Evolutionary conservation across 2,888 invertebrate genomes (phyloP), one percentile per base, ranked within the genome.

Genomic region (Temnothorax ravouxi): DNA sequence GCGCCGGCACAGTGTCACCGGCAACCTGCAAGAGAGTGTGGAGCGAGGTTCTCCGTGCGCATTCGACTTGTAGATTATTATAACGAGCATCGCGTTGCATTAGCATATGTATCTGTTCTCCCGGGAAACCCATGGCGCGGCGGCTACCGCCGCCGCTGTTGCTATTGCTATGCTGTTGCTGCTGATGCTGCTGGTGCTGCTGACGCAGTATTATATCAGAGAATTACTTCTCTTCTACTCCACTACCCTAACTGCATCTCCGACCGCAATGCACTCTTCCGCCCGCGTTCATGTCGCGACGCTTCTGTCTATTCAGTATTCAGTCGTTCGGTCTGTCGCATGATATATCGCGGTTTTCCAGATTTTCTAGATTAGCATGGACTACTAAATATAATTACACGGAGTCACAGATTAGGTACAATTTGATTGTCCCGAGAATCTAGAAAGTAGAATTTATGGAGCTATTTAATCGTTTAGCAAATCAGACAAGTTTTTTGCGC

Each of bases 41-140:
- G 50, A 84, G 67, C 77, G 84, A 80, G 83, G 80, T 54, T 86
- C 88, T 86, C 88, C 86, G 83, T 89, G 90, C 89, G 90, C 90
- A 91, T 91, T 91, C 90, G 89, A 90, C 89, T 92, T 91, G 91
- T 91, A 93, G 93, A 94, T 94, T 94, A 94, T 94, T 93, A 94
- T 93, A 94, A 93, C 94, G 93, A 93, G 93, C 91, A 91, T 92
- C 91, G 88, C 91, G 91, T 90, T 90, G 89, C 92, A 93, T 94
- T 93, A 93, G 93, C 94, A 93, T 93, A 92, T 93, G 92, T 94
- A 93, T 93, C 93, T 93, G 88, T 86, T 87, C 90, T 84, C 88
- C 84, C 86, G 89, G 92, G 88, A 90, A 91, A 91, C 85, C 91
- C 88, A 88, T 86, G 86, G 84, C 87, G 52, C 3, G 76, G 61